Percentiles rank a stretch among this genome's conserved stretches.
Conservation (phyloP, 2,113 vertebrate genomes). For the Crotalus horridus region DNA sequence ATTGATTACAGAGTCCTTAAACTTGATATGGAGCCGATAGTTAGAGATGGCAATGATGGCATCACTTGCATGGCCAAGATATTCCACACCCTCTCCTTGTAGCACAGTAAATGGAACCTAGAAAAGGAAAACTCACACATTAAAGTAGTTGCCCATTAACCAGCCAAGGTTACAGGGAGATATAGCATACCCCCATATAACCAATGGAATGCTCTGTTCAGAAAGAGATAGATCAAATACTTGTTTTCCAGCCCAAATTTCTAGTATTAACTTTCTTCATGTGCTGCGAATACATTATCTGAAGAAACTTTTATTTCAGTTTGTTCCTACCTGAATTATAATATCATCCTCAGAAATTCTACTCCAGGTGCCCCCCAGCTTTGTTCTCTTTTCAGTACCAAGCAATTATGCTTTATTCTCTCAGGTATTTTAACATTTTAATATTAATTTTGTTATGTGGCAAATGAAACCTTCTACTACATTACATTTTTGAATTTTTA, state of each 20-base stretch:
- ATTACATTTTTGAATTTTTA: neutral
- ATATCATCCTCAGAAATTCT: neutral
- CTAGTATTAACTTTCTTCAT: neutral
- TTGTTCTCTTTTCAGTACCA: neutral
- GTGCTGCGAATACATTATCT: neutral
- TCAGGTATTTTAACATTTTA: neutral
- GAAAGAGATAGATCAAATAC: neutral
- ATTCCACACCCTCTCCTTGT: conserved; percentile 97
- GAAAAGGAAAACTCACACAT: conserved; percentile 10
- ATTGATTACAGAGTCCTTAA: conserved; percentile 96
- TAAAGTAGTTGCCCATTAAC: neutral
- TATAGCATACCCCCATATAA: neutral
- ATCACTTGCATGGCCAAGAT: conserved; percentile 89
- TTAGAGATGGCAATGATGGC: conserved; percentile 97
- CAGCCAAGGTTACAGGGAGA: neutral
- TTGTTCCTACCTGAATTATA: neutral
- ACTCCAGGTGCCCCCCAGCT: neutral
- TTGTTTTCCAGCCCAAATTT: neutral
- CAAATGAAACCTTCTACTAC: neutral
- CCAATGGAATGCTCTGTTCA: neutral
- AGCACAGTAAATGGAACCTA: conserved; percentile 95
- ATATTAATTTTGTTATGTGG: neutral
- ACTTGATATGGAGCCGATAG: conserved; percentile 98
- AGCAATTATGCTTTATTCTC: neutral
- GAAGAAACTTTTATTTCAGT: neutral